phyloP scores from a whole-genome alignment of 2,113 vertebrate genomes.

The Antigone vipio region DNA sequence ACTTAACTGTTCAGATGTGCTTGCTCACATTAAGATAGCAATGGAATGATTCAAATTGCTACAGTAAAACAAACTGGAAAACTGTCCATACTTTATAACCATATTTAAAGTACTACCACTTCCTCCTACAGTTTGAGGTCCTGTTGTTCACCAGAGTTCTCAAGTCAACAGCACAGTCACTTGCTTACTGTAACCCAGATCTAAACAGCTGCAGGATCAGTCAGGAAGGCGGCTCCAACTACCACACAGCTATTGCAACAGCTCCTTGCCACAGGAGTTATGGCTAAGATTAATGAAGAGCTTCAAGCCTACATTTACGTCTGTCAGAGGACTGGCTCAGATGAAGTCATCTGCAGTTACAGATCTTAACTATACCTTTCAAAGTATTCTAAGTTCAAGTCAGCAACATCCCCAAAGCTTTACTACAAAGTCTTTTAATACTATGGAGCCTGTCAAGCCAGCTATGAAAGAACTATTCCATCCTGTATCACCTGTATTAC shows the following conservation, averaged over 20 bases:
- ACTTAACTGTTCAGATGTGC: neutral
- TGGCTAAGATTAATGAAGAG: neutral
- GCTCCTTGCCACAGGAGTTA: neutral
- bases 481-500: neutral
- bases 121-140: neutral
- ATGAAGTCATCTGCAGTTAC: neutral
- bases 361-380: neutral
- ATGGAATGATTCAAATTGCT: neutral
- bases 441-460: neutral
- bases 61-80: neutral
- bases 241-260: neutral
- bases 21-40: neutral
- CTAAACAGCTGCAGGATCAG: neutral
- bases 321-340: neutral
- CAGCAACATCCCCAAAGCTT: neutral
- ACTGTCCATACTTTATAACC: neutral
- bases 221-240: neutral
- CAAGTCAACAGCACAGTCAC: neutral
- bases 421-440: neutral
- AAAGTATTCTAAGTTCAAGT: neutral
- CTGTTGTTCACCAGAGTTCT: neutral
- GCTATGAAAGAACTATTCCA: neutral
- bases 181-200: neutral
- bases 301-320: neutral
- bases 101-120: neutral